Base-by-base conservation (phyloP, 2,113 vertebrate genomes). In the Colius striatus region DNA sequence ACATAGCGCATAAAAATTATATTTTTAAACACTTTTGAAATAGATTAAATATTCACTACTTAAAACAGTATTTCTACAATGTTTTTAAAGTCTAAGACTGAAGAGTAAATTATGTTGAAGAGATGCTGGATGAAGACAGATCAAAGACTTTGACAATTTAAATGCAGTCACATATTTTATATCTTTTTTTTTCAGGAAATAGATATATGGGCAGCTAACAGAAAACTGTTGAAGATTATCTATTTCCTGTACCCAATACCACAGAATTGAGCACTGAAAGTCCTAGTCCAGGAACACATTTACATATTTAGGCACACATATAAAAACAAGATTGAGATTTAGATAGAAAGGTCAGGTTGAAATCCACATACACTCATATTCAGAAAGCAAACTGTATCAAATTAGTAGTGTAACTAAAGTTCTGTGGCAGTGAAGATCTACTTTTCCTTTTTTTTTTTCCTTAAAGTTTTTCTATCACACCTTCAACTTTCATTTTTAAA, bases 301-400 rank as follows among this genome's bases (percentile, higher is more conserved):
- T 60, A 36, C 14, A 18, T 23, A 55, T 48, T 50, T 84, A 30
- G 1, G 2, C 2, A 65, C 14, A 61, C 0, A 1, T 23, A 32
- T 22, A 65, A 2, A 13, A 70, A 10, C 11, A 73, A 27, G 63
- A 53, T 0, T 47, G 17, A 55, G 20, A 89, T 60, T 62, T 48
- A 72, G 47, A 38, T 73, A 16, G 11, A 55, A 81, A 92, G 27
- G 13, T 7, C 29, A 71, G 11, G 7, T 3, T 67, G 25, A 94
- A 92, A 87, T 73, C 15, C 22, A 72, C 15, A 70, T 11, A 83
- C 3, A 15, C 4, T 62, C 47, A 60, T 20, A 66, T 41, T 63
- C n/a, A 78, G 65, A 74, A 68, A 41, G 16, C 2, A 78, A 75
- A 41, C 30, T 30, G 16, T 51, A 74, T 13, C 8, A 83, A 82